Evolutionary conservation across 2,797 vertebrate species (phyloP).

Genomic region (Crocidura indochinensis): DNA sequence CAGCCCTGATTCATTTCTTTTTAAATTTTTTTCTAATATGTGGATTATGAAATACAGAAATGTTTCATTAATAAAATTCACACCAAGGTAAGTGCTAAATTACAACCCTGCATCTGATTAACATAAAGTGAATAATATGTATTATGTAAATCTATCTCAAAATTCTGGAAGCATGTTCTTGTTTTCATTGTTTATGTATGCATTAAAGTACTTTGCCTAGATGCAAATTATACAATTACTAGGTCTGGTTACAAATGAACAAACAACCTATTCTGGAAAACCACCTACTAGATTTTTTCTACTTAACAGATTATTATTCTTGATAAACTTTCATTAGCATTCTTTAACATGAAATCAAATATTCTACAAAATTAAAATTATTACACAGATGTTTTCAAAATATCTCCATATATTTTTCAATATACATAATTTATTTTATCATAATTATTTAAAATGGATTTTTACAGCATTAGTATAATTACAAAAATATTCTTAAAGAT

Average conservation of each 20-base stretch:
- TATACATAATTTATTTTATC: slow-evolving; percentile 20
- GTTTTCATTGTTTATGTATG: slow-evolving; percentile 25
- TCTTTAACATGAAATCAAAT: slow-evolving; percentile 51
- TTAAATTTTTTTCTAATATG: not conserved
- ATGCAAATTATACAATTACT: slow-evolving; percentile 47
- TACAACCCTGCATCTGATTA: not conserved
- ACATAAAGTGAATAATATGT: not conserved
- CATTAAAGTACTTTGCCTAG: not conserved
- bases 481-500: slow-evolving; percentile 45
- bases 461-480: slow-evolving; percentile 42
- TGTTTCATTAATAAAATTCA: not conserved
- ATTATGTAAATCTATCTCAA: not conserved
- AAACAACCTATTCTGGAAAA: slow-evolving; percentile 55
- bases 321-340: slow-evolving; percentile 34
- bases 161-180: not conserved
- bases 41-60: not conserved
- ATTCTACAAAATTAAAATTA: slow-evolving; percentile 34
- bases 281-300: slow-evolving; percentile 37
- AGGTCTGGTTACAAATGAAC: slow-evolving; percentile 54
- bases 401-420: slow-evolving; percentile 43
- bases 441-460: slow-evolving; percentile 48
- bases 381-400: slow-evolving; percentile 57
- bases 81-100: not conserved
- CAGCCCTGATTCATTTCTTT: too few species aligned
- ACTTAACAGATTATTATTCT: slow-evolving; percentile 45